Percentiles rank a stretch among this genome's conserved stretches.
Conservation (phyloP, 2,797 vertebrate genomes). For the Tragelaphus oryx region DNA sequence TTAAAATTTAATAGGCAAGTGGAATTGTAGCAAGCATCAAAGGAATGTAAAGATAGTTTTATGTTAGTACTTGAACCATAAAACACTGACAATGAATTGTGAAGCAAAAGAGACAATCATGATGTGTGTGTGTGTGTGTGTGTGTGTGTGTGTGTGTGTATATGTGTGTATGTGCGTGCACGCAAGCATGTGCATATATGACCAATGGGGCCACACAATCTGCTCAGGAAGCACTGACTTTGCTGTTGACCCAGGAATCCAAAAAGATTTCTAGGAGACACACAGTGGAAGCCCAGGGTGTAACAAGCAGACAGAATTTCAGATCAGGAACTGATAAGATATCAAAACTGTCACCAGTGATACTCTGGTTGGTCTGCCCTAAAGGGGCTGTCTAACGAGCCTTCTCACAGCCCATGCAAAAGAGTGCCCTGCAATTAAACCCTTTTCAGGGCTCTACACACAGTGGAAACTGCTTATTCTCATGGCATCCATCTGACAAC, state of each 20-base stretch:
- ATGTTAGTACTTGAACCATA: background rate
- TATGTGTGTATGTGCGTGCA: accelerated
- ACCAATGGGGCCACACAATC: background rate
- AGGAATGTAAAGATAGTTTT: background rate
- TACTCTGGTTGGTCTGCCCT: background rate
- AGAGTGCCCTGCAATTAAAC: background rate
- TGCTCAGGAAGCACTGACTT: background rate
- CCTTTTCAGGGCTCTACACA: background rate
- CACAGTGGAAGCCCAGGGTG: background rate
- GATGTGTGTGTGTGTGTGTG: background rate
- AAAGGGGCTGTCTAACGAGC: background rate
- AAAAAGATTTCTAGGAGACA: background rate
- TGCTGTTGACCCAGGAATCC: background rate
- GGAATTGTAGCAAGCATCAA: background rate
- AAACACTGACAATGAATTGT: background rate
- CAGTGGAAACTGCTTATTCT: background rate
- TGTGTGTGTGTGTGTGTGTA: background rate
- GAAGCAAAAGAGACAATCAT: background rate
- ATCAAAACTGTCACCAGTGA: background rate
- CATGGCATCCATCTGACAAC: background rate
- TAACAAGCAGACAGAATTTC: background rate
- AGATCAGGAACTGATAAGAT: background rate
- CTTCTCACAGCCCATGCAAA: background rate
- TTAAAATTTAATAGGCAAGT: background rate
- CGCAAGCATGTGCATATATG: accelerated